A percentile compares a stretch with the other conserved stretches of the same genome.
These are phyloP conservation scores for Telmatherina bonti DNA, from an alignment of 2,797 vertebrate species.

Conservation along the genomic window DNA sequence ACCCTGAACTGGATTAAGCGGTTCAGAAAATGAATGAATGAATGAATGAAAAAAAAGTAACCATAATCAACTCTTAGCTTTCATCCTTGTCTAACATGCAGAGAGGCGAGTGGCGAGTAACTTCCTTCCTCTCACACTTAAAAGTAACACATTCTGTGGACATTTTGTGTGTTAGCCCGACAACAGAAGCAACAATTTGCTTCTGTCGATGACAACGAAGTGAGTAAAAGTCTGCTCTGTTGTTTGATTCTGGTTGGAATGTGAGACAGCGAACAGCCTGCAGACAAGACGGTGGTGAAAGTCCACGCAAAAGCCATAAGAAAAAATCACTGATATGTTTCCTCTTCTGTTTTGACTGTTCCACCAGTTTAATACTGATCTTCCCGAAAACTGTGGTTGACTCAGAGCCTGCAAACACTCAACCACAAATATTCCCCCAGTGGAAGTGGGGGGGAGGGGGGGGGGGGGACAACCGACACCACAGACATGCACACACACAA, in stretches of 20 bases:
- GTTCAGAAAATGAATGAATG: too few relatives aligned
- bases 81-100: constrained; percentile 1
- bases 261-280: constrained; percentile 29
- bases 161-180: not conserved
- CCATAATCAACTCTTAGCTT: not conserved
- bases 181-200: not conserved
- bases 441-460: not conserved
- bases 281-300: not conserved
- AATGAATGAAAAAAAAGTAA: too few relatives aligned
- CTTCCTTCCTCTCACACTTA: not conserved
- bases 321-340: constrained; percentile 7
- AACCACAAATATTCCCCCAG: constrained; percentile 72
- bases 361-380: constrained; percentile 52
- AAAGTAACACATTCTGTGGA: constrained; percentile 2
- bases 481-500: constrained; percentile 19
- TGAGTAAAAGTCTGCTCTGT: not conserved
- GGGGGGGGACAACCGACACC: constrained; percentile 54
- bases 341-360: constrained; percentile 51
- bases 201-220: not conserved
- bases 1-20: too few relatives aligned
- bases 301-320: not conserved
- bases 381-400: constrained; percentile 56
- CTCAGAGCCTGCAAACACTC: constrained; percentile 61
- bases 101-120: not conserved
- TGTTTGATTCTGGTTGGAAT: constrained; percentile 1